Percentiles rank a stretch among this genome's conserved stretches.
Conservation (phyloP, 2,797 vertebrate genomes). For the Alca torda region DNA sequence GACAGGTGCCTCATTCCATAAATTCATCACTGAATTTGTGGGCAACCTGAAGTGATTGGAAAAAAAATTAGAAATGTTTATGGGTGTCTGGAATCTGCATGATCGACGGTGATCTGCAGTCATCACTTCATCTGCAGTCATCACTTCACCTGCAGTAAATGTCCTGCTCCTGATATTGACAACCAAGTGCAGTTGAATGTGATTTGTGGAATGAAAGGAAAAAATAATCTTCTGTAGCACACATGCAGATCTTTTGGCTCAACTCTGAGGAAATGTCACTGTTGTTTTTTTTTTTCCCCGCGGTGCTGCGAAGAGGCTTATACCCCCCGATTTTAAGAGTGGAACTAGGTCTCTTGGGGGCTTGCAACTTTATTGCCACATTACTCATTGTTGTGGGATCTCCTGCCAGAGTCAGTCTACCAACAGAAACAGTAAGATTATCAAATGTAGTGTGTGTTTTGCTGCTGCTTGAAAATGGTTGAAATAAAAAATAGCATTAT, state of each 20-base stretch:
- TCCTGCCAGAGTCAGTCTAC: background rate
- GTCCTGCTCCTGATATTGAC: background rate
- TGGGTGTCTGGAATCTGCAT: background rate
- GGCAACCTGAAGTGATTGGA: background rate
- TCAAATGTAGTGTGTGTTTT: background rate
- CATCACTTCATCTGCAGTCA: background rate
- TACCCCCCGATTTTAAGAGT: background rate
- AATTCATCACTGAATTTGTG: background rate
- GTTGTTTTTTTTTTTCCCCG: background rate
- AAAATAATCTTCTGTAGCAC: background rate
- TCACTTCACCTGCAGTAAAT: background rate
- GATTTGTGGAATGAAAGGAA: background rate
- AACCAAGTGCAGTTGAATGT: background rate
- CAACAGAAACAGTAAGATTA: background rate
- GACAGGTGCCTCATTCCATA: background rate
- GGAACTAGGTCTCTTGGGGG: rapidly evolving
- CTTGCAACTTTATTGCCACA: background rate
- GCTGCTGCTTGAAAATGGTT: background rate
- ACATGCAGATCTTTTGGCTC: background rate
- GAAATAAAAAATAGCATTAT: background rate
- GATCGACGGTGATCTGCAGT: background rate
- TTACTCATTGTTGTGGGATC: background rate
- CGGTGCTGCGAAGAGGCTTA: background rate
- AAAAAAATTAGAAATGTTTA: background rate
- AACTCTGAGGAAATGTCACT: background rate